These are phyloP conservation scores for Corydoras maculifer DNA, from an alignment of 2,113 vertebrate genomes.

Conservation along the genomic window DNA sequence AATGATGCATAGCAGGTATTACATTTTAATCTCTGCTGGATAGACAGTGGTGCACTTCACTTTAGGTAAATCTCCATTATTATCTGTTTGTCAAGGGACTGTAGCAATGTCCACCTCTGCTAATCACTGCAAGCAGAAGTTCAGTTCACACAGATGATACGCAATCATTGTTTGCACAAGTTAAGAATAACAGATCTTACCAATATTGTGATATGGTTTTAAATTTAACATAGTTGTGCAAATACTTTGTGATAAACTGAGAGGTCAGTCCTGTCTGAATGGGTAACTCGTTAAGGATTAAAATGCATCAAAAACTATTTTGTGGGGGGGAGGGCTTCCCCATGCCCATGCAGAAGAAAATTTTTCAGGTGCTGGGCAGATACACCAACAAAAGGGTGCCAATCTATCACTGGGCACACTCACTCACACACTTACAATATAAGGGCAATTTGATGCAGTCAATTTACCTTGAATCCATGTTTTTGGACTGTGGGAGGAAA, in stretches of 20 bases:
- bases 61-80: not conserved
- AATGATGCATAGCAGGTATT: not conserved
- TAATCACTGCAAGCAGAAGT: constrained; percentile 4
- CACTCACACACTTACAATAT: too few species aligned
- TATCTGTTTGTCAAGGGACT: constrained; percentile 7
- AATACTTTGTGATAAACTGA: constrained; percentile 9
- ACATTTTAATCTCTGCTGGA: not conserved
- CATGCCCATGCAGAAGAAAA: too few species aligned
- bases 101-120: not conserved
- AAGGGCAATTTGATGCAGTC: too few species aligned
- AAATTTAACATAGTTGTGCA: not conserved
- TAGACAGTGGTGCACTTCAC: not conserved
- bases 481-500: too few species aligned
- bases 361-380: too few species aligned
- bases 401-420: too few species aligned
- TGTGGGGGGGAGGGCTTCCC: too few species aligned
- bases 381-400: too few species aligned
- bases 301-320: constrained; percentile 17
- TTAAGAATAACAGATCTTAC: not conserved
- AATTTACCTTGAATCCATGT: too few species aligned
- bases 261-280: constrained; percentile 24
- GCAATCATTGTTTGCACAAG: not conserved
- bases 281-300: constrained; percentile 19
- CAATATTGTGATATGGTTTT: not conserved
- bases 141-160: not conserved